Base-by-base conservation (phyloP, 2,797 vertebrate genomes). In the Sebastes ruberrimus region DNA sequence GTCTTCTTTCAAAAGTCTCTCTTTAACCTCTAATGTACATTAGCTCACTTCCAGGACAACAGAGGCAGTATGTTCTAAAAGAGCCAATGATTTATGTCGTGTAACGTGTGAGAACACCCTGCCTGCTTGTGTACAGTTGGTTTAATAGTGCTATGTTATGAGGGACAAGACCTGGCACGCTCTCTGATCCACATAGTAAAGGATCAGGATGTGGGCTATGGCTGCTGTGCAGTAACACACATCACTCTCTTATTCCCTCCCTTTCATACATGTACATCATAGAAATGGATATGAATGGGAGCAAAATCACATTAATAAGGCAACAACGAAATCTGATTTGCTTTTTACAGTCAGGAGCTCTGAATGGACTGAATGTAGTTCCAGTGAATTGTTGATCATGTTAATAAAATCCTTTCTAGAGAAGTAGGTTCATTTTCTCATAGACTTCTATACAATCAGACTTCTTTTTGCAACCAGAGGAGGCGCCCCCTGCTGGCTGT, bases 81-180 rank as follows among this genome's bases (percentile, higher is more conserved):
- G 61, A 80, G 42, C 27, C 2, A 2, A 3, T 76, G 73, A 75
- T 79, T 78, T 81, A 80, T 76, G 75, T 30, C 5, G 2, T 16
- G 5, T 60, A 62, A 59, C 53, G 9, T 76, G 82, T 74, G 52
- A 82, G 78, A 83, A 81, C 78, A 33, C 14, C 52, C 53, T 4
- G 3, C 70, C 46, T 52, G 49, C 49, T 74, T 82, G 55, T 86
- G 80, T 78, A 74, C 64, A 64, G 3, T 74, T 13, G 55, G 57
- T 78, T 84, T 84, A 74, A 83, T 55, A 38, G 65, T 11, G 30
- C 27, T 4, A 52, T 55, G 35, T 66, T 72, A 42, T 28, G 38
- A 46, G 71, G 70, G 73, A 79, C 86, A 84, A 88, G 90, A 73
- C 72, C 18, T 0, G 69, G 53, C 92, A 82, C 2, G 91, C 62